A percentile compares a stretch with the other conserved stretches of the same genome.
Evolutionary conservation across 1,140 invertebrate species (phyloP).

Genomic region (Hylaeus volcanicus): DNA sequence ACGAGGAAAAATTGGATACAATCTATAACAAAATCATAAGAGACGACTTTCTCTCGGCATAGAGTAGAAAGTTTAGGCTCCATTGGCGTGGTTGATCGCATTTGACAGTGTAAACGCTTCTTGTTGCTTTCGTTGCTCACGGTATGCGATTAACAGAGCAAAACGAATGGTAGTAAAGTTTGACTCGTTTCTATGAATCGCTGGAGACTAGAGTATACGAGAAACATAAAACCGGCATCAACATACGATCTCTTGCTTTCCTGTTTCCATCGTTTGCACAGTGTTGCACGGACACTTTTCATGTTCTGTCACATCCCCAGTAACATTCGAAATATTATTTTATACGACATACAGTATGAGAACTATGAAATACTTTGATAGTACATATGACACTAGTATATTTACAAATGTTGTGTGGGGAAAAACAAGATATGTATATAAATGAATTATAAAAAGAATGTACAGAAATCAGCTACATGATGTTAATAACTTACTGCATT

Average conservation of each 20-base stretch:
- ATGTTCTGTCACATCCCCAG: too few species aligned
- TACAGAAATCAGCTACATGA: too few species aligned
- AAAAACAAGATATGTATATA: too few species aligned
- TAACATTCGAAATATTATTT: too few species aligned
- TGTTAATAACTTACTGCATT: too few species aligned
- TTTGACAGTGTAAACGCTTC: conserved; percentile 17
- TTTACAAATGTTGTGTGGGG: too few species aligned
- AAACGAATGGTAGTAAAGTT: neutral
- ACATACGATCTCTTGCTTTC: neutral
- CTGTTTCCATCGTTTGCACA: too few species aligned
- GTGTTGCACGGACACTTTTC: neutral
- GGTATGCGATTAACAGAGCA: conserved; percentile 28
- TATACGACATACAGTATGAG: too few species aligned
- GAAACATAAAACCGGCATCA: neutral
- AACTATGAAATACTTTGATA: too few species aligned
- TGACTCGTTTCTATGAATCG: neutral
- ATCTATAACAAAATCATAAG: neutral
- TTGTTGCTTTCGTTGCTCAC: conserved; percentile 5
- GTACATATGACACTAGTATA: too few species aligned
- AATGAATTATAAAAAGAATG: too few species aligned
- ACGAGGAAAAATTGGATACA: neutral
- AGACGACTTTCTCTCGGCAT: conserved; percentile 45
- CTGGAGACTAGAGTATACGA: neutral
- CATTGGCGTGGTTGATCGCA: conserved; percentile 36
- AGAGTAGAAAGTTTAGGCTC: conserved; percentile 49